Conservation (phyloP, 2,888 invertebrate species). For the Andrena bucephala region DNA sequence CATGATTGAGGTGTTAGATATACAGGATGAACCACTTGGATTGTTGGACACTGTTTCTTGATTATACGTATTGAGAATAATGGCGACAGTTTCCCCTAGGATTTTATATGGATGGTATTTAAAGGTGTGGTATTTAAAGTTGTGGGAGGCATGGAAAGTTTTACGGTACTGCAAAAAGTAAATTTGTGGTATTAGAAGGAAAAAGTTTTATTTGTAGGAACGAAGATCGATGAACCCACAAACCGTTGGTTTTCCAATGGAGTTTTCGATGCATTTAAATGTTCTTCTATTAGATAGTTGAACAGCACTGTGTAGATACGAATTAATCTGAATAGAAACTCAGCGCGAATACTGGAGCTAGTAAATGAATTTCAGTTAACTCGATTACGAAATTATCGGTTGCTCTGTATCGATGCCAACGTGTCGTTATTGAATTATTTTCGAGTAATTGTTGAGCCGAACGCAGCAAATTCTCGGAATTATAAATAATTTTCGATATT, state of each 20-base stretch:
- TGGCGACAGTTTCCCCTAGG: no score
- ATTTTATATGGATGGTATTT: no score
- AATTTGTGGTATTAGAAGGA: no score
- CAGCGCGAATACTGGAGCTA: neutral
- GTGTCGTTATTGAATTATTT: neutral
- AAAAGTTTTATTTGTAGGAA: neutral
- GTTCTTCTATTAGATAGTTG: neutral
- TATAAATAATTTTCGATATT: neutral
- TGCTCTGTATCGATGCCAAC: constrained; percentile 22
- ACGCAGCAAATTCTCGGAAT: neutral
- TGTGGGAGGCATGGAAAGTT: no score
- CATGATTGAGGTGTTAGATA: neutral
- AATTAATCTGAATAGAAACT: constrained; percentile 16
- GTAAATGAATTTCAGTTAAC: constrained; percentile 33
- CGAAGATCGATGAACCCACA: neutral
- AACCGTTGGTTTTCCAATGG: neutral
- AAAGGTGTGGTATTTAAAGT: no score
- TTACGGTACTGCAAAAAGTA: no score
- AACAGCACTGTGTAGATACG: no score
- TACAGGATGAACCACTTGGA: neutral
- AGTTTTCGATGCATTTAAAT: neutral
- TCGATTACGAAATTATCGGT: neutral
- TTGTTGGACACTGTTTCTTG: no score
- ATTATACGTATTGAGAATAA: no score
- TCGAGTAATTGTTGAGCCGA: neutral